Conservation (phyloP, 2,113 vertebrate species). For the Muntiacus reevesi region DNA sequence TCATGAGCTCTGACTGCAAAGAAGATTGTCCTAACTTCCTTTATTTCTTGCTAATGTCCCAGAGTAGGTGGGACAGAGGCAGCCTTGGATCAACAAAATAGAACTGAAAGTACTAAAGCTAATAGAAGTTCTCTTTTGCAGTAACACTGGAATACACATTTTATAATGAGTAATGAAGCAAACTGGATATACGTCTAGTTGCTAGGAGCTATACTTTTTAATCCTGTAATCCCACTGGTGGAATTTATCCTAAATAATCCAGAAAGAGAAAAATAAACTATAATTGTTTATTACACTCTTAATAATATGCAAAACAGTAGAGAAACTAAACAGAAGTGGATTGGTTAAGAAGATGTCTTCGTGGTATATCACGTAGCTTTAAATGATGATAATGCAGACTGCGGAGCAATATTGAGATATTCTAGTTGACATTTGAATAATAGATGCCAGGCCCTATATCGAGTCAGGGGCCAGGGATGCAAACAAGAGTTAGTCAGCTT, state of each 20-base stretch:
- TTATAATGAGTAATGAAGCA: neutral
- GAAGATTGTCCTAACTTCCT: neutral
- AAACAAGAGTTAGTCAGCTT: neutral
- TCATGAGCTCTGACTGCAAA: neutral
- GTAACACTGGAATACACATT: neutral
- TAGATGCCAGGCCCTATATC: neutral
- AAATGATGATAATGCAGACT: neutral
- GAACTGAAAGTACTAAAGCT: neutral
- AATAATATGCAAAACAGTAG: neutral
- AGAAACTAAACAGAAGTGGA: neutral
- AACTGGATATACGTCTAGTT: neutral
- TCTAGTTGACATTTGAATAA: neutral
- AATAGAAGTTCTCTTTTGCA: neutral
- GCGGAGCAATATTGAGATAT: neutral
- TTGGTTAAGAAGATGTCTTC: neutral
- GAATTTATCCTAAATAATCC: neutral
- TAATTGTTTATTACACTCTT: neutral
- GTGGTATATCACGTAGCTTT: neutral
- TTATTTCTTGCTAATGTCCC: neutral
- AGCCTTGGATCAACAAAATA: neutral
- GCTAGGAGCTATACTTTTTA: neutral
- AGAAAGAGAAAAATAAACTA: constrained; percentile 13
- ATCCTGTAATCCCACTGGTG: neutral
- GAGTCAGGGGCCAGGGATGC: neutral
- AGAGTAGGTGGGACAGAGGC: neutral